Evolutionary conservation across 2,888 invertebrate genomes (phyloP).

Genomic region (Noctua comes): DNA sequence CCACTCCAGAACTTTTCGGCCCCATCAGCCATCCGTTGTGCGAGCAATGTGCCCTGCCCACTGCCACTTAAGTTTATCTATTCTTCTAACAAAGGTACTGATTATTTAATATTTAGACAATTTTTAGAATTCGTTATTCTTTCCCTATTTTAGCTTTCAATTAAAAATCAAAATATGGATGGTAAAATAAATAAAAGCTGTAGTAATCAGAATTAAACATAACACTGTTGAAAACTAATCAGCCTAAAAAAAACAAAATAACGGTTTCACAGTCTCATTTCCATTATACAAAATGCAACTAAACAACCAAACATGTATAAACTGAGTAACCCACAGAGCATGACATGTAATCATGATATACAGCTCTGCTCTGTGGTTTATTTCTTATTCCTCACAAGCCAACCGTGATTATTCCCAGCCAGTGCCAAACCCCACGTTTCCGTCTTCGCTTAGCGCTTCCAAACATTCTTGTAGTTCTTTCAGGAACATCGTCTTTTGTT

Average conservation of each 20-base stretch:
- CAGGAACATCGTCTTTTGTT: constrained; percentile 44
- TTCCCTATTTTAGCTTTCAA: background rate
- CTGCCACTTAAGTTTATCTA: too few relatives aligned
- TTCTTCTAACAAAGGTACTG: background rate
- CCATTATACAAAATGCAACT: background rate
- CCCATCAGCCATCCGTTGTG: too few relatives aligned
- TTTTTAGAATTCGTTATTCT: background rate
- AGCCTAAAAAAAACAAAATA: too few relatives aligned
- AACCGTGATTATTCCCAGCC: constrained; percentile 28
- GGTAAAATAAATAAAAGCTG: background rate
- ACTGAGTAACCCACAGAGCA: background rate
- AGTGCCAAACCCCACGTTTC: constrained; percentile 48
- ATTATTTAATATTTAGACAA: background rate
- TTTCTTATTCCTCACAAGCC: constrained; percentile 29
- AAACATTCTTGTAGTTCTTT: constrained; percentile 21
- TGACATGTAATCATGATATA: constrained; percentile 42
- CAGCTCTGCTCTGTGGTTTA: background rate
- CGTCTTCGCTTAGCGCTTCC: background rate
- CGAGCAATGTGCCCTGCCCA: too few relatives aligned
- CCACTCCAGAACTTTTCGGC: too few relatives aligned
- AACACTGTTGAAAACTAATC: background rate
- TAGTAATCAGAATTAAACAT: background rate
- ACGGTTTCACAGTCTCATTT: too few relatives aligned
- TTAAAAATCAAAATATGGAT: background rate
- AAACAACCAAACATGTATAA: background rate